Percentiles rank a stretch among this genome's conserved stretches.
Evolutionary conservation across 2,888 invertebrate genomes (phyloP).

Genomic region (Ditylenchus weischeri): DNA sequence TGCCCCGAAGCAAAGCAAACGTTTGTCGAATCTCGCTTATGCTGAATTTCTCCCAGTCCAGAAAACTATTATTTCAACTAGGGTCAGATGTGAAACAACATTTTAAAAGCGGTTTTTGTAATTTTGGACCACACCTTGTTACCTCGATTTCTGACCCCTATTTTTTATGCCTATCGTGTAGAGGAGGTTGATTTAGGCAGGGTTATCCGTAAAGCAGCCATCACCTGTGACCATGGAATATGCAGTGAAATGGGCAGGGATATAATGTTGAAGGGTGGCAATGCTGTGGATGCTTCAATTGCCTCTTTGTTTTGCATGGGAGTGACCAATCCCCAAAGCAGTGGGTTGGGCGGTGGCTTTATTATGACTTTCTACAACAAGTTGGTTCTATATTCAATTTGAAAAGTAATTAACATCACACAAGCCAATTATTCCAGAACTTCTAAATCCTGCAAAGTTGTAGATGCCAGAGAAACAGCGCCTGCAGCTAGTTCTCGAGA

Average conservation of each 20-base stretch:
- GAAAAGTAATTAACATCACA: neutral
- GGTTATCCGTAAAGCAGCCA: conserved; percentile 49
- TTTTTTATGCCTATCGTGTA: no score
- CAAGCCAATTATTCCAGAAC: conserved; percentile 27
- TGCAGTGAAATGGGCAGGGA: conserved; percentile 60
- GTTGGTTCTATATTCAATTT: conserved; percentile 36
- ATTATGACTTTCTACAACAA: conserved; percentile 75
- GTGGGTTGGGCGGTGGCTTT: conserved; percentile 77
- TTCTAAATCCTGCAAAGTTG: conserved; percentile 45
- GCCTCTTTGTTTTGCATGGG: conserved; percentile 83
- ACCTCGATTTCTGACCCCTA: no score
- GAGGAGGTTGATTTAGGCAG: no score
- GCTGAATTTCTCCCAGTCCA: no score
- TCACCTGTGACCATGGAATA: conserved; percentile 57
- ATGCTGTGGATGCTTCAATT: conserved; percentile 80
- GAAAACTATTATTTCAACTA: no score
- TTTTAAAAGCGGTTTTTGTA: no score
- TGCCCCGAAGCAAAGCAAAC: no score
- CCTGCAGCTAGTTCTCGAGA: conserved; percentile 65
- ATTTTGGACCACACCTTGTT: no score
- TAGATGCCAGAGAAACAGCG: conserved; percentile 62
- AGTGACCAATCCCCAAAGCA: conserved; percentile 76
- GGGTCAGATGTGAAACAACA: no score
- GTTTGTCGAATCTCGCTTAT: no score
- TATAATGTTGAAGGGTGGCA: conserved; percentile 68